Evolutionary conservation across 2,113 vertebrate species (phyloP).

Genomic region (Colaptes auratus): DNA sequence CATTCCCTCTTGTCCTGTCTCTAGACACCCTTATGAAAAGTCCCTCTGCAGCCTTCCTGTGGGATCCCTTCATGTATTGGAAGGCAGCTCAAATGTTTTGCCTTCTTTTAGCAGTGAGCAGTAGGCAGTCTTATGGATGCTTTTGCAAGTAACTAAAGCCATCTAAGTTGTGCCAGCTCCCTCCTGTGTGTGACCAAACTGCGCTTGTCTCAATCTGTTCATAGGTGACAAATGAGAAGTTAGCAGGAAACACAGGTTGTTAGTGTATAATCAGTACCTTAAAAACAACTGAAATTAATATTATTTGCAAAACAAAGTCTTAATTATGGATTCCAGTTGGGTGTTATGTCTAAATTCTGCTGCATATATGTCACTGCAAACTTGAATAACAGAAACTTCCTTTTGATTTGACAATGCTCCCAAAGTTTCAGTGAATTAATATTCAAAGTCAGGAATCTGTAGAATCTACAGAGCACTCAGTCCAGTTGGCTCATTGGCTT

Average conservation of each 20-base stretch:
- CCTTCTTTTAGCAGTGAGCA: background rate
- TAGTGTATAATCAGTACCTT: background rate
- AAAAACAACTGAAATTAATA: background rate
- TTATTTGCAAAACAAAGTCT: background rate
- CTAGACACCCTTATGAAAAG: too few species aligned
- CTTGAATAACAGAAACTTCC: background rate
- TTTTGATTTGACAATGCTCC: background rate
- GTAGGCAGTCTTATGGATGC: background rate
- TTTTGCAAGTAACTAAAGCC: background rate
- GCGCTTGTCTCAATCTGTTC: background rate
- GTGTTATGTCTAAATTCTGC: background rate
- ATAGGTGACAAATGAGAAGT: background rate
- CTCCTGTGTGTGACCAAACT: background rate
- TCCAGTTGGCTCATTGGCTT: background rate
- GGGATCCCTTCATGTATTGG: too few species aligned
- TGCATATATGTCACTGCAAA: background rate
- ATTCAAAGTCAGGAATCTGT: background rate
- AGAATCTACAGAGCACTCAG: background rate
- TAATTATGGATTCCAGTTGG: background rate
- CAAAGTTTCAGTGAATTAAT: background rate
- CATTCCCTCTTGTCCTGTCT: too few species aligned
- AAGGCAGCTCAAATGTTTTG: background rate
- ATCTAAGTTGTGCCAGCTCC: too few species aligned
- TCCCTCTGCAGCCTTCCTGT: too few species aligned
- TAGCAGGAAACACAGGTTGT: background rate